These are phyloP conservation scores for Luffia ferchaultella DNA, from an alignment of 2,888 invertebrate species.

Conservation along the genomic window DNA sequence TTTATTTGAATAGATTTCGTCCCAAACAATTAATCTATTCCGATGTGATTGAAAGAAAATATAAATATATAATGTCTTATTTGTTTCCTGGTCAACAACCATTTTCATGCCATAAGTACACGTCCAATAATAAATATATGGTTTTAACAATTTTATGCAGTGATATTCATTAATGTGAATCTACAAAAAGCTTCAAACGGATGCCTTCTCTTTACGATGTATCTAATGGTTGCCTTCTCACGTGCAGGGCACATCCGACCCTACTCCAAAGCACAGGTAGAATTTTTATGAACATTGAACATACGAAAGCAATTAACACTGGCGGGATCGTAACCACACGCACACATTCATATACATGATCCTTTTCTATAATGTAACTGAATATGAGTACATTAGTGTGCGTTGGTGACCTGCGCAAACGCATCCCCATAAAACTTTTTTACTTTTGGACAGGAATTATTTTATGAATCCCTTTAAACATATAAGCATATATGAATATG, in stretches of 20 bases:
- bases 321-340: neutral
- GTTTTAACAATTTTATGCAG: too few species aligned
- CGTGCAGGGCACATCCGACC: slow-evolving; percentile 22
- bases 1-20: too few species aligned
- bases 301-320: slow-evolving; percentile 60
- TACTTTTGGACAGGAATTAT: too few species aligned
- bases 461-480: too few species aligned
- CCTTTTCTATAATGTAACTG: neutral
- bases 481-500: neutral
- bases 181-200: neutral
- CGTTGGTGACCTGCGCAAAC: neutral
- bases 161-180: neutral
- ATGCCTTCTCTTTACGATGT: slow-evolving; percentile 1
- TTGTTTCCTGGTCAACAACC: too few species aligned
- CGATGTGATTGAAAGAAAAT: too few species aligned
- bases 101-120: too few species aligned
- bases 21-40: too few species aligned
- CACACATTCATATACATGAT: neutral
- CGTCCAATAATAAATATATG: too few species aligned
- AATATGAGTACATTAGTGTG: neutral
- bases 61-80: too few species aligned
- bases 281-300: slow-evolving; percentile 49
- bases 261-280: slow-evolving; percentile 36
- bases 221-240: neutral
- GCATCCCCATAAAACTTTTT: too few species aligned